Evolutionary conservation across 2,797 vertebrate genomes (phyloP), one percentile per base, ranked within the genome.

Genomic region (Lutjanus argentimaculatus): DNA sequence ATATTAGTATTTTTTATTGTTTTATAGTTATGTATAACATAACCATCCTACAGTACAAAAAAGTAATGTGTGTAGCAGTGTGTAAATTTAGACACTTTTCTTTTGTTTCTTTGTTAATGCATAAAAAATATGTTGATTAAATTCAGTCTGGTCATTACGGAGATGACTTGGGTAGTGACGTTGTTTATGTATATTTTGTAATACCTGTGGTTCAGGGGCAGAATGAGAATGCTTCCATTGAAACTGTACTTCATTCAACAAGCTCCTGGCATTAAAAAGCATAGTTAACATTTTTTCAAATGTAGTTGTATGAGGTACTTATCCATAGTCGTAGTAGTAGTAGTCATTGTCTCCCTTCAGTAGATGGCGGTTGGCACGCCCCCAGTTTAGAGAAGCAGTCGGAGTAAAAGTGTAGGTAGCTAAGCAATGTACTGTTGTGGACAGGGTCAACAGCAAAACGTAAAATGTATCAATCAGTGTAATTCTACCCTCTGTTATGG

Each of bases 161-260:
- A 56, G 30, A 74, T 0, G 1, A 63, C 43, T 55, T 36, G 30
- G 30, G 55, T 19, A 56, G 36, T 30, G 51, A 75, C 62, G 52
- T 75, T 59, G 36, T 57, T 77, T 51, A 6, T 82, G 63, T 79
- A 55, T 55, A 79, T 73, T 78, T 77, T 85, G 43, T 70, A 30
- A 43, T 42, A 6, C 49, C 6, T 56, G 12, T 48, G 69, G 19
- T 56, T 79, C 53, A 63, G 59, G 58, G 40, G 17, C 21, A 56
- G 52, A 69, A 19, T 36, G 6, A 55, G 2, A 2, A 73, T 53
- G 36, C 45, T 72, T 43, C 13, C 52, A 65, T 21, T 67, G 16
- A 72, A 56, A 69, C 17, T 25, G 8, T 49, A 59, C 16, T 69
- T 81, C 57, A 55, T 67, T 81, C 49, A 48, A 25, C 6, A 19